Base-by-base conservation (phyloP, 92 coral and sea anemone species). In the Nematostella vectensis region DNA sequence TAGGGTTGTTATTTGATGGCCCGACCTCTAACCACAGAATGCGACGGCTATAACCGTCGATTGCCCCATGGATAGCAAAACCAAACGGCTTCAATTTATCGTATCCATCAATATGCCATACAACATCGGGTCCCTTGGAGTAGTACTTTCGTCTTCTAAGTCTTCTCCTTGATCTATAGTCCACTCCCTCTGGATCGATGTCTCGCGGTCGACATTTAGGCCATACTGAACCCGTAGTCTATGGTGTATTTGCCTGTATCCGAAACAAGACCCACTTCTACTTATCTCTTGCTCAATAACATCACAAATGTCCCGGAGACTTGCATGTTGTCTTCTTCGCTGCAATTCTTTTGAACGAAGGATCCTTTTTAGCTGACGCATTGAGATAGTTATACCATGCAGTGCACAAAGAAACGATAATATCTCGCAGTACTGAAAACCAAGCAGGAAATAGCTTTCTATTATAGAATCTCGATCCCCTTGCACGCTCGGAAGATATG, bases 11-110 rank as follows among this genome's bases (percentile, higher is more conserved):
- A 20, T 57, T 57, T 6, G 30, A 31, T 11, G 48, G 48, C 0
- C 62, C 62, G 18, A 57, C 62, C 13, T 57, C 62, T 16, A 57
- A 18, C 62, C 62, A 57, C 48, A 57, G 18, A 2, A 57, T 57
- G 2, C 62, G 62, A 2, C 62, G 16, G 36, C 48, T 31, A 57
- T 33, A 29, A 27, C 60, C 60, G 11, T 55, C 60, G 8, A 55
- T 55, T 1, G 60, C 60, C n/a, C 60, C 60, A 15, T 33, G 40
- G 15, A 33, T 33, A 6, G 40, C 40, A 33, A 33, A 33, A 33
- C 40, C 40, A 33, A 33, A 33, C 6, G 40, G 40, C 40, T 33
- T 33, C 15, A 33, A 6, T 33, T 33, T 33, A 15, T 33, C 40
- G 40, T 33, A 33, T 6, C 40, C 40, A 33, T 33, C 40, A 15